Evolutionary conservation across 2,113 vertebrate genomes (phyloP).

Genomic region (Prionailurus viverrinus): DNA sequence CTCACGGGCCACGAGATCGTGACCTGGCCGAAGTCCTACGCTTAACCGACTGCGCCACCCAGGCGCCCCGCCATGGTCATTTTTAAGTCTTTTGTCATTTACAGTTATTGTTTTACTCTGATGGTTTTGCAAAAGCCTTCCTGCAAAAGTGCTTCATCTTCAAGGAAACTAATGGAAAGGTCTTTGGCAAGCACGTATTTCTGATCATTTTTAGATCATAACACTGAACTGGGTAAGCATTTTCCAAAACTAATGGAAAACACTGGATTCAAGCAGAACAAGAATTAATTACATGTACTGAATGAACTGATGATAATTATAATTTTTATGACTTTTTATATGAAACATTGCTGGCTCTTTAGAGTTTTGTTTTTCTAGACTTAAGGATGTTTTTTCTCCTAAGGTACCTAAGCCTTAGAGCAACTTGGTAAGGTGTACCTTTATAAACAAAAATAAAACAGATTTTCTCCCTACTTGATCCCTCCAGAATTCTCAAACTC

Average conservation of each 20-base stretch:
- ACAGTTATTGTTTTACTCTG: too few species aligned
- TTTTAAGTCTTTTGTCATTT: too few species aligned
- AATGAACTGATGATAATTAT: neutral
- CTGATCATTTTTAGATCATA: neutral
- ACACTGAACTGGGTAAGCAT: neutral
- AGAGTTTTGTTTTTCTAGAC: neutral
- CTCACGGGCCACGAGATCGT: too few species aligned
- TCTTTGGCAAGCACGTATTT: neutral
- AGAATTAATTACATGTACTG: neutral
- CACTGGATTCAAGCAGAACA: neutral
- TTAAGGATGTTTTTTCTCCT: neutral
- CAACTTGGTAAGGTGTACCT: neutral
- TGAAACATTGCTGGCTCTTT: neutral
- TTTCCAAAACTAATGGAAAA: neutral
- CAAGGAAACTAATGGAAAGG: neutral
- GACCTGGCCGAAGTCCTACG: too few species aligned
- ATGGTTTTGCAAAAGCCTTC: too few species aligned
- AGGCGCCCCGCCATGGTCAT: too few species aligned
- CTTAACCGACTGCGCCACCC: too few species aligned
- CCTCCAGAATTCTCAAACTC: neutral
- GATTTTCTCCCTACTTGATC: neutral
- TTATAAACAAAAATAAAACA: neutral
- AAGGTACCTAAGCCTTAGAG: neutral
- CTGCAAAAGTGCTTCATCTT: neutral
- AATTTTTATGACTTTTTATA: neutral